Conservation (phyloP, 2,797 vertebrate species). For the Xenentodon cancila region DNA sequence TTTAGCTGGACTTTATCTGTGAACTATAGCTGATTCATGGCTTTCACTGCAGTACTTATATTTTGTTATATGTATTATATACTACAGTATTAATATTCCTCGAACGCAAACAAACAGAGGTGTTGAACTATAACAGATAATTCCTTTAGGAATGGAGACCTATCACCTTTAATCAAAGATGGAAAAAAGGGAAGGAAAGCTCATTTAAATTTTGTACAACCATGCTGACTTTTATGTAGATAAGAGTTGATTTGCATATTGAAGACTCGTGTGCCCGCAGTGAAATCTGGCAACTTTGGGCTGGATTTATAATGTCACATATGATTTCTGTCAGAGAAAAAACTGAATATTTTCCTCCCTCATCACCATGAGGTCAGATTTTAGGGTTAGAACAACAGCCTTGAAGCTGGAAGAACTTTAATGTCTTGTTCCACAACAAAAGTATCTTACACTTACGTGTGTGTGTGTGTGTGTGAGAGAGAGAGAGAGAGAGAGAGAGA, state of each 20-base stretch:
- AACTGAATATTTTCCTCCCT: slow-evolving; percentile 16
- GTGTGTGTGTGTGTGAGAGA: not conserved
- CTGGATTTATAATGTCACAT: slow-evolving; percentile 13
- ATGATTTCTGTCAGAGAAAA: slow-evolving; percentile 30
- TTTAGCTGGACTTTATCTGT: not conserved
- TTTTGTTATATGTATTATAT: slow-evolving; percentile 5
- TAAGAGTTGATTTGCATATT: slow-evolving; percentile 13
- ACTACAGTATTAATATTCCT: slow-evolving; percentile 1
- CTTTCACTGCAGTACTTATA: not conserved
- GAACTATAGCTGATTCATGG: not conserved
- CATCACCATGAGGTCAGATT: slow-evolving; percentile 25
- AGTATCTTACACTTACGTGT: not conserved
- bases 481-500: not conserved
- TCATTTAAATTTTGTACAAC: slow-evolving; percentile 13
- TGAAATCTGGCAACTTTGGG: slow-evolving; percentile 16
- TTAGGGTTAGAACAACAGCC: slow-evolving; percentile 20
- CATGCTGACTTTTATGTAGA: slow-evolving; percentile 1
- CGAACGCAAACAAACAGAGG: slow-evolving; percentile 6
- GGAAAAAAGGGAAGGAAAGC: not conserved
- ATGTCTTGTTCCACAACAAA: slow-evolving; percentile 19
- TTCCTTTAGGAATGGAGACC: not conserved
- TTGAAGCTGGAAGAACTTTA: slow-evolving; percentile 16
- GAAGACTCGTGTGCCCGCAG: slow-evolving; percentile 8
- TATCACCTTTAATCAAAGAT: not conserved
- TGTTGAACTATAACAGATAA: slow-evolving; percentile 1